Evolutionary conservation across 2,797 vertebrate genomes (phyloP).

Genomic region (Rhincodon typus): DNA sequence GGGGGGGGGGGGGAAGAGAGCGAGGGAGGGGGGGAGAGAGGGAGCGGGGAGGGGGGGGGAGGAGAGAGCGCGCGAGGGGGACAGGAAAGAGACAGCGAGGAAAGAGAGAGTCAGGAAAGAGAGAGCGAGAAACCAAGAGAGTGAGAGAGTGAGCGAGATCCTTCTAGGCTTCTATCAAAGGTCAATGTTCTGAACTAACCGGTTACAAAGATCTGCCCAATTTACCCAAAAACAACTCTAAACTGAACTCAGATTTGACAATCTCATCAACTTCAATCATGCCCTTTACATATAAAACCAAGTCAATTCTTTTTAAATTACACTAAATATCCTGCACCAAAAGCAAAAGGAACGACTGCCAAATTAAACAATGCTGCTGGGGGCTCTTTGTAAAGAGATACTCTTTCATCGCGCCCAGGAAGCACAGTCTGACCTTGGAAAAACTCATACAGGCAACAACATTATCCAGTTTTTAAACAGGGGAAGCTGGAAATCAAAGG

Average conservation of each 20-base stretch:
- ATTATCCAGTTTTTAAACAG: background rate
- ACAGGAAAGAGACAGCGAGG: background rate
- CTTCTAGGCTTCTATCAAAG: background rate
- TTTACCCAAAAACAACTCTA: background rate
- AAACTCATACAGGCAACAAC: background rate
- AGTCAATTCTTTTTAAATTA: background rate
- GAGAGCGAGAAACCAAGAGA: too few species aligned
- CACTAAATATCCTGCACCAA: background rate
- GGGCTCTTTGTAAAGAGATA: background rate
- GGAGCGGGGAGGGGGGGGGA: background rate
- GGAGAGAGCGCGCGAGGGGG: background rate
- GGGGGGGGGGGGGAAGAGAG: background rate
- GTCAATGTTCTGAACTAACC: background rate
- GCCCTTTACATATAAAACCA: background rate
- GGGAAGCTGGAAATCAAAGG: background rate
- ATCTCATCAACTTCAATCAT: background rate
- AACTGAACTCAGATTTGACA: background rate
- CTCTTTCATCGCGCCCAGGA: background rate
- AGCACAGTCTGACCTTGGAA: background rate
- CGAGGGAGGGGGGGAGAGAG: too few species aligned
- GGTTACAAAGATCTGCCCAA: background rate
- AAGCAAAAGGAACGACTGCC: background rate
- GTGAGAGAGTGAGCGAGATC: too few species aligned
- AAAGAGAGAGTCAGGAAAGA: background rate
- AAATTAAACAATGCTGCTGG: background rate